Conservation (phyloP, 2,888 invertebrate species). For the Himalopsyche kuldschensis region DNA sequence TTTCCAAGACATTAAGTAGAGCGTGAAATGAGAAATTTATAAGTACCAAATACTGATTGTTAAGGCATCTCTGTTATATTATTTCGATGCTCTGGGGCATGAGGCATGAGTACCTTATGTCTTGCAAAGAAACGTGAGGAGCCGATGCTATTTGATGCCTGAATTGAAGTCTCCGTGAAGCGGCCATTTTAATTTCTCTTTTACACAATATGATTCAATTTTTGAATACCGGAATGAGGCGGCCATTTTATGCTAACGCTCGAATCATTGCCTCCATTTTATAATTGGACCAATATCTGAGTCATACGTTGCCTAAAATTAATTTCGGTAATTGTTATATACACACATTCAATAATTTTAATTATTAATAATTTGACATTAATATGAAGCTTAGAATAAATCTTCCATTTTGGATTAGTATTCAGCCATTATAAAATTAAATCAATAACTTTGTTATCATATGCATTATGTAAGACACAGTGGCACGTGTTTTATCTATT, state of each 20-base stretch:
- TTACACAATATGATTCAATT: neutral
- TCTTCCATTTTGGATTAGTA: no score
- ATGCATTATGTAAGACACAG: no score
- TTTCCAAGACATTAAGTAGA: slow-evolving; percentile 29
- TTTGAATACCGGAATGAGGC: neutral
- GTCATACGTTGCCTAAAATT: no score
- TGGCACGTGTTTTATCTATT: no score
- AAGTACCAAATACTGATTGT: slow-evolving; percentile 12
- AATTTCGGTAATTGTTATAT: no score
- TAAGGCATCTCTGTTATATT: slow-evolving; percentile 9
- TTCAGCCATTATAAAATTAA: no score
- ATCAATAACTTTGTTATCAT: no score
- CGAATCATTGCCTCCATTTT: neutral
- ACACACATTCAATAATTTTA: no score
- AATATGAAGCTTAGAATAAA: no score
- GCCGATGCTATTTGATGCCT: neutral
- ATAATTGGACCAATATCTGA: neutral
- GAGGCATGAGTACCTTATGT: neutral
- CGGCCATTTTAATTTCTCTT: neutral
- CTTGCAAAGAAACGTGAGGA: neutral
- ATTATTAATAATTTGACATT: no score
- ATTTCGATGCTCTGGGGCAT: neutral
- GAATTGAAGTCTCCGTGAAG: neutral
- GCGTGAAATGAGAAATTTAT: slow-evolving; percentile 38
- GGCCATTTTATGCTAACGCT: neutral